These are phyloP conservation scores for Progne subis DNA, from an alignment of 2,113 vertebrate species.

Conservation along the genomic window DNA sequence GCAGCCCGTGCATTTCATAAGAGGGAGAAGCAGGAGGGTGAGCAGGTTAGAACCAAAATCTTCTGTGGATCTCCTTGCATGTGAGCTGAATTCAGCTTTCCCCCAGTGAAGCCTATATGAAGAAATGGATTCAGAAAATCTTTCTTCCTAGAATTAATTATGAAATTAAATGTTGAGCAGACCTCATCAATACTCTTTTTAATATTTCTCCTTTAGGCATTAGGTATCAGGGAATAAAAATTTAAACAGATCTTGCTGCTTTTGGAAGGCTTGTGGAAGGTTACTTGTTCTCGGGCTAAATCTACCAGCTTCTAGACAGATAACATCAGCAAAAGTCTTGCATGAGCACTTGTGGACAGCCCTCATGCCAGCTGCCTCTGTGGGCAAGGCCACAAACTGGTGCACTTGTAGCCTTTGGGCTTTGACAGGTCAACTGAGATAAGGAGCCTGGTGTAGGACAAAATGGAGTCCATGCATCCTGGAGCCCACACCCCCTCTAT, in stretches of 20 bases:
- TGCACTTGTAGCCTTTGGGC: neutral
- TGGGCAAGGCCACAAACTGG: fast-evolving
- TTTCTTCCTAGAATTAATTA: neutral
- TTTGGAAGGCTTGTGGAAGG: neutral
- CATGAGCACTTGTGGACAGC: neutral
- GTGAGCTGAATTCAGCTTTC: neutral
- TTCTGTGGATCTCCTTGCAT: neutral
- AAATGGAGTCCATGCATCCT: fast-evolving
- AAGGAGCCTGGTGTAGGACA: neutral
- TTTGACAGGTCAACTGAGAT: neutral
- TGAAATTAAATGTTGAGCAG: neutral
- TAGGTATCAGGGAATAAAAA: neutral
- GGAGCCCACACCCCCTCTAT: fast-evolving
- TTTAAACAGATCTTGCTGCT: neutral
- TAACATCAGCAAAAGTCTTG: neutral
- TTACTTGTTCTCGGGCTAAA: neutral
- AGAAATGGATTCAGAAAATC: neutral
- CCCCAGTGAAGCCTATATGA: neutral
- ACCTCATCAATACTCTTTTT: neutral
- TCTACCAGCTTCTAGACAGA: neutral
- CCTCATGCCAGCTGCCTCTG: fast-evolving
- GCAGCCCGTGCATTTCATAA: neutral
- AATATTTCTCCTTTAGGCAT: neutral
- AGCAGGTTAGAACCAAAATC: neutral
- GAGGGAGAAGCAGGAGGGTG: fast-evolving